Evolutionary conservation across 2,113 vertebrate species (phyloP).

Genomic region (Amazona guildingii): DNA sequence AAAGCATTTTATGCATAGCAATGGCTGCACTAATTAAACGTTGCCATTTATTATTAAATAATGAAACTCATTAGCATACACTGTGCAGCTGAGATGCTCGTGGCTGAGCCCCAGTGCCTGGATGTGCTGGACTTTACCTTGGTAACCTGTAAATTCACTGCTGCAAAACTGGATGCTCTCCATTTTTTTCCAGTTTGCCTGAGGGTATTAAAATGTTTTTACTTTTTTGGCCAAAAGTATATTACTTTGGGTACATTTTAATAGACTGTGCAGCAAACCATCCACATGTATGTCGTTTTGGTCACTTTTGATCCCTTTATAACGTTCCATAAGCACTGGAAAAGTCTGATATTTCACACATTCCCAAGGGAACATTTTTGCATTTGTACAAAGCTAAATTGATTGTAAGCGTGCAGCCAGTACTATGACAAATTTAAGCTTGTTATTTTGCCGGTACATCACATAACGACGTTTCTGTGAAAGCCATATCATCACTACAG

Average conservation of each 20-base stretch:
- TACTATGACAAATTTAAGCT: background rate
- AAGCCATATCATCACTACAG: background rate
- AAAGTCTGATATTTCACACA: background rate
- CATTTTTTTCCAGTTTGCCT: background rate
- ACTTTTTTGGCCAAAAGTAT: background rate
- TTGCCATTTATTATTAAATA: constrained; percentile 18
- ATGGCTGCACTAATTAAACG: constrained; percentile 29
- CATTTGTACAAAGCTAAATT: background rate
- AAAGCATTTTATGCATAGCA: background rate
- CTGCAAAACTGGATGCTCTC: background rate
- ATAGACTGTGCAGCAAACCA: background rate
- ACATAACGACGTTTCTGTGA: background rate
- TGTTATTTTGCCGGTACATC: background rate
- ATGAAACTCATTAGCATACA: background rate
- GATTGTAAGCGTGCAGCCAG: background rate
- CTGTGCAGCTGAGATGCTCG: background rate
- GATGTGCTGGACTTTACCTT: background rate
- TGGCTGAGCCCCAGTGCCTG: background rate
- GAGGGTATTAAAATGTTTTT: background rate
- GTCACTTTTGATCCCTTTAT: background rate
- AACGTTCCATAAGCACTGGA: background rate
- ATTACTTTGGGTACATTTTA: background rate
- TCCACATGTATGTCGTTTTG: background rate
- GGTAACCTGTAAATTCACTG: background rate
- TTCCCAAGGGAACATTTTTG: constrained; percentile 16